Evolutionary conservation across 1,140 invertebrate species (phyloP), one percentile per base, ranked within the genome.

Genomic region (Pogonomyrmex californicus): DNA sequence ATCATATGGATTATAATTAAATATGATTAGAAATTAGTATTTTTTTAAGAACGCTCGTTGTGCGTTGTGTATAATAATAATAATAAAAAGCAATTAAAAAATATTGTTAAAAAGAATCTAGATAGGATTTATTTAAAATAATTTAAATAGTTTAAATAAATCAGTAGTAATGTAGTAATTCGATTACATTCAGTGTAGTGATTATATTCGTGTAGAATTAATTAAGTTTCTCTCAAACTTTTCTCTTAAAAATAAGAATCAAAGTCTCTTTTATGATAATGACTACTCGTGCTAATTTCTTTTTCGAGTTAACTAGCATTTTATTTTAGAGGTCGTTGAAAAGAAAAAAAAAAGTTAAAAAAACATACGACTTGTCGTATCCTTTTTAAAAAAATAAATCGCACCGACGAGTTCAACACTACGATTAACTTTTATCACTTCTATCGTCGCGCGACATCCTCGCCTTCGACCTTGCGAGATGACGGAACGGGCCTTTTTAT

Each of bases 401-500:
- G 9, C 38, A 66, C 9, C 23, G 41, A 65, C 23, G 41, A 65
- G n/a, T 79, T 68, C 12, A 68, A 41, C 77, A 70, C 77, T 56
- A 68, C 36, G 36, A 51, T 81, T 54, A 54, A 70, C 10, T 70
- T 36, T 70, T 68, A 68, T 81, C 77, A 68, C 77, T 79, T 47
- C 36, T 78, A 75, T 33, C 41, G 51, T 6, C 44, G 62, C 60
- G 77, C 47, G 47, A 30, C 14, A 41, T 68, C 47, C 60, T 79
- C 30, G 17, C 10, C 14, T n/a, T 14, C 41, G 41, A 58, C 1
- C n/a, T 75, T 71, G 66, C 14, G 17, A 82, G 56, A 79, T 7
- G 47, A 68, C 49, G 41, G 14, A 41, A 70, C n/a, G 1, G 70
- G n/a, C 23, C 23, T 65, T 17, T 36, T n/a, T 51, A 77, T 12